Base-by-base conservation (phyloP, 1,140 invertebrate genomes). In the Ceratina australensis region DNA sequence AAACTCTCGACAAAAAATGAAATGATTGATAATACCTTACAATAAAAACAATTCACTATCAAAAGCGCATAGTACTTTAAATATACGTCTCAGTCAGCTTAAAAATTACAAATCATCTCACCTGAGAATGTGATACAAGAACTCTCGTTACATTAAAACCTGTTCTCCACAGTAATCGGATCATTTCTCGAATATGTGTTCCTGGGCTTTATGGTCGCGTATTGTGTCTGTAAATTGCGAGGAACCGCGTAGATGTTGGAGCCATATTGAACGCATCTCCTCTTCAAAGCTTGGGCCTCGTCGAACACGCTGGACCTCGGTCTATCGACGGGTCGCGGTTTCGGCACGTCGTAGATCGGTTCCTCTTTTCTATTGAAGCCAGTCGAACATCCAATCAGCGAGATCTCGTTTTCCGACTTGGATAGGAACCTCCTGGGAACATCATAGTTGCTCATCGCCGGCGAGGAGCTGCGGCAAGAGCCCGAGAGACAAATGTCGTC, bases 341-440 rank as follows among this genome's bases (percentile, higher is more conserved):
- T 79, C 0, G 86, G 83, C 18, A 81, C 57, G 26, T 88, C 83
- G 71, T 89, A 85, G 15, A 82, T 18, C 0, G 61, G 13, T 15
- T 67, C 63, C 13, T 57, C 22, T 49, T 0, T 0, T 0, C 16
- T 7, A 13, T 18, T 42, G 2, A 42, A 7, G 13, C 26, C 10
- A 7, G 13, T 8, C 1, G 33, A 28, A 7, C 52, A 1, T 10
- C 15, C 22, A 0, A 3, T 24, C 18, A 24, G 16, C 2, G 54
- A 18, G 10, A 74, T 47, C 3, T 73, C 65, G 5, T 80, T 71
- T 15, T 85, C 84, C 0, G 86, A 87, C n/a, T 52, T 68, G 0
- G 86, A 86, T 2, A 82, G 18, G 73, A 78, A 79, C 26, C 59
- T 82, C 12, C 80, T 82, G 0, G 86, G 87, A 0, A 75, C 60